These are phyloP conservation scores for Andricus grossulariae DNA, from an alignment of 1,140 invertebrate species.

Conservation along the genomic window DNA sequence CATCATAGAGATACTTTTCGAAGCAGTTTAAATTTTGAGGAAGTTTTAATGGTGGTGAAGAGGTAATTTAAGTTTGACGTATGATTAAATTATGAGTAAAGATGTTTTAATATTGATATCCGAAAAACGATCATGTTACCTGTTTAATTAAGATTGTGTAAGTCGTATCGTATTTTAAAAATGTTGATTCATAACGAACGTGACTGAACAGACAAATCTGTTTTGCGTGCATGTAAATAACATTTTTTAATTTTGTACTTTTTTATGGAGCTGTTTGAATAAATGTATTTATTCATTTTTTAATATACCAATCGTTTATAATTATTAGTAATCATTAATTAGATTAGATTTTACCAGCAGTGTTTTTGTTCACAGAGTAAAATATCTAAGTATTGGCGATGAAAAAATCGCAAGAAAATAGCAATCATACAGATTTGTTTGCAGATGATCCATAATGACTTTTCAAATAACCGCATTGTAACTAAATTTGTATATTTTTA, in stretches of 20 bases:
- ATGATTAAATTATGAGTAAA: background rate
- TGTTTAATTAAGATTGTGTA: background rate
- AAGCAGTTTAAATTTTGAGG: background rate
- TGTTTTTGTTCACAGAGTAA: background rate
- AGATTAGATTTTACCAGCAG: too few species aligned
- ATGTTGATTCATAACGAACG: background rate
- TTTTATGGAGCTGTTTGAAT: slow-evolving; percentile 58
- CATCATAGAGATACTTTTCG: background rate
- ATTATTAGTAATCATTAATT: too few species aligned
- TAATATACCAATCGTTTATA: background rate
- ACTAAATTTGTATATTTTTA: too few species aligned
- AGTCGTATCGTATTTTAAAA: background rate
- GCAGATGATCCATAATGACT: too few species aligned
- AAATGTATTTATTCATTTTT: slow-evolving; percentile 65
- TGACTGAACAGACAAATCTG: slow-evolving; percentile 18
- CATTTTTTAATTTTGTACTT: slow-evolving; percentile 37
- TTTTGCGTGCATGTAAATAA: slow-evolving; percentile 8
- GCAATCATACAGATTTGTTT: too few species aligned
- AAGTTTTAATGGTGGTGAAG: background rate
- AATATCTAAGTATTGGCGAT: background rate
- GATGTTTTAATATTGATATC: background rate
- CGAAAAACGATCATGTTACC: background rate
- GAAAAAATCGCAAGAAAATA: too few species aligned
- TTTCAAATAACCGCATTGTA: too few species aligned
- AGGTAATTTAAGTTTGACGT: background rate